Evolutionary conservation across 2,113 vertebrate species (phyloP), one percentile per base, ranked within the genome.

Genomic region (Colossoma macropomum): DNA sequence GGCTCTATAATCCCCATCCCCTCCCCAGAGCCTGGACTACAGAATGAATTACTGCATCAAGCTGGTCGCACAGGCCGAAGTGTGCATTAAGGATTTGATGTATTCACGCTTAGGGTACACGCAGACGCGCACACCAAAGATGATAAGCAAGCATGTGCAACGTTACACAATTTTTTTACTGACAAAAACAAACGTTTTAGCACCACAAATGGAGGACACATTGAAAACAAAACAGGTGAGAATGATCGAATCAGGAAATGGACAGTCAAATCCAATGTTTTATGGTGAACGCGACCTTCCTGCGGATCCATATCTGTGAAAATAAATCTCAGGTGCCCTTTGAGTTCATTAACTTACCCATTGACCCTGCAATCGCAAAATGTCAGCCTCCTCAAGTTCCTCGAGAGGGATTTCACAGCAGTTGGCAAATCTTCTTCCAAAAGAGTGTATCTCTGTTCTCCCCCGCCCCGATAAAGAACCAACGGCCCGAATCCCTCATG

Each of bases 281-380:
- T 77, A 54, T 77, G 66, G 56, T 72, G 74, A 81, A 50, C 27
- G 32, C 21, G 38, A 28, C 17, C 72, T 32, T 80, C 60, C 50
- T 19, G 19, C 52, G 23, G 48, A 56, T 68, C 65, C 76, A 75
- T 59, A 48, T 32, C 75, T 82, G 59, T 12, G 15, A 56, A 72
- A 78, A 59, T 69, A 70, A 79, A 81, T 82, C 86, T 75, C 41
- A 78, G 30, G 70, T 48, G 63, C 63, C 86, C 79, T 75, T 75
- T 81, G 56, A 76, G 63, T 80, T 83, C 85, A 83, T 86, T 82
- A 85, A 79, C 56, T 72, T 76, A 68, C 48, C 52, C 73, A 77
- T 32, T 77, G 76, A 80, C 59, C 52, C 63, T 21, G 41, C 62
- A 75, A 74, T 32, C 45, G 76, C 62, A 65, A 82, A 87, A 87